These are phyloP conservation scores for Ectropis crepuscularia DNA, from an alignment of 2,888 invertebrate genomes.

Conservation along the genomic window DNA sequence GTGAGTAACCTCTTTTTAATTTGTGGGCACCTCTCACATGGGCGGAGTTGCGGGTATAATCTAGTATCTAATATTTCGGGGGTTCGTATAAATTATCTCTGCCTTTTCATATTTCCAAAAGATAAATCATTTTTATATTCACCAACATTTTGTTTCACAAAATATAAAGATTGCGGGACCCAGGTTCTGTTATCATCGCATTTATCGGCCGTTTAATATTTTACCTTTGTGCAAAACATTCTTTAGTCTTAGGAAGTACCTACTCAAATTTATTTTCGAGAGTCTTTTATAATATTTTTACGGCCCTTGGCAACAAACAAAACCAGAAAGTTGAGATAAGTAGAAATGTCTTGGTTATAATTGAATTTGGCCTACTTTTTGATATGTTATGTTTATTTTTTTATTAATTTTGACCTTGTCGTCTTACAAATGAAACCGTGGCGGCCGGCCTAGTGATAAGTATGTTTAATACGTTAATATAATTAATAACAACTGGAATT, in stretches of 20 bases:
- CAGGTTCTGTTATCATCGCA: slow-evolving; percentile 34
- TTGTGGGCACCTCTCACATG: too few species aligned
- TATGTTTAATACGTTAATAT: too few species aligned
- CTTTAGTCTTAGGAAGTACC: slow-evolving; percentile 2
- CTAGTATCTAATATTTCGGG: slow-evolving; percentile 4
- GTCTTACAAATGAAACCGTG: too few species aligned
- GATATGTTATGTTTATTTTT: too few species aligned
- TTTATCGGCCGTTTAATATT: slow-evolving; percentile 34
- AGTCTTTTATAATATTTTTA: neutral
- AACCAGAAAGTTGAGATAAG: neutral
- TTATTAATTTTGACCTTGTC: too few species aligned
- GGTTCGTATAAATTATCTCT: slow-evolving; percentile 16
- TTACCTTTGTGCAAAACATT: slow-evolving; percentile 13
- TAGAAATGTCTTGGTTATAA: too few species aligned
- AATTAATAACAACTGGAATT: too few species aligned
- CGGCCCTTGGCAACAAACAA: neutral
- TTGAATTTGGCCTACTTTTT: too few species aligned
- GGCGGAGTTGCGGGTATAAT: too few species aligned
- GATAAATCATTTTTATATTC: slow-evolving; percentile 48
- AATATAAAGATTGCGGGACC: slow-evolving; percentile 35
- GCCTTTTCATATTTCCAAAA: slow-evolving; percentile 35
- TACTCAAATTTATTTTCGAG: neutral
- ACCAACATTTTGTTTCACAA: slow-evolving; percentile 43
- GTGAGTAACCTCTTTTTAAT: too few species aligned
- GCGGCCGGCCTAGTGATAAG: too few species aligned